Base-by-base conservation (phyloP, 2,797 vertebrate genomes). In the Sebastes vulpes region DNA sequence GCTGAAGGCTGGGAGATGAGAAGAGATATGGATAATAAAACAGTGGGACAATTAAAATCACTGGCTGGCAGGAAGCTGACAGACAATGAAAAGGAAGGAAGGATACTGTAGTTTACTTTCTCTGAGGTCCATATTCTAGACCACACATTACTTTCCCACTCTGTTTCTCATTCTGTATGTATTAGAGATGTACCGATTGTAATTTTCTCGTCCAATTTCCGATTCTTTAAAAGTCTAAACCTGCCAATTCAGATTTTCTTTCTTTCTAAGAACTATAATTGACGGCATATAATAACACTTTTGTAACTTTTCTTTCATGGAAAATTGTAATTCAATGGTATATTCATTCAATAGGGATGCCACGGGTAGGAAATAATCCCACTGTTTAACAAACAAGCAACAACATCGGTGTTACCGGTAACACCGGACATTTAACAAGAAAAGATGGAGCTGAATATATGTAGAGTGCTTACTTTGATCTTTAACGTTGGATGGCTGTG, bases 11-110 rank as follows among this genome's bases (percentile, higher is more conserved):
- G 4, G 11, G 21, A 71, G 58, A 12, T 35, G 16, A 53, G 20
- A 14, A 35, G 29, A 63, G 50, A 65, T 61, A 46, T 23, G 28
- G 69, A 73, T 68, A 63, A 68, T 29, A 72, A 46, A 76, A 83
- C 42, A 61, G 42, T 18, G 38, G 26, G 26, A 61, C 35, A 63
- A 26, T 50, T 63, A 65, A 68, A 77, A 53, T 52, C 21, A 25
- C 46, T 56, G 50, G 9, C 50, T 38, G 35, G 35, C 42, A 70
- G 26, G 50, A 18, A 1, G 9, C 54, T 48, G 35, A 48, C 42
- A 67, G 26, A 65, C 42, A 46, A 29, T 10, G 16, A 29, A 8
- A 53, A 60, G n/a, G 32, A 58, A 26, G 25, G 29, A 63, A 32
- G 9, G 28, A 76, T 25, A 4, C 38, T 64, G 28, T 28, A 25